phyloP scores from a whole-genome alignment of 2,797 vertebrate species.

The Synaphobranchus kaupii region DNA sequence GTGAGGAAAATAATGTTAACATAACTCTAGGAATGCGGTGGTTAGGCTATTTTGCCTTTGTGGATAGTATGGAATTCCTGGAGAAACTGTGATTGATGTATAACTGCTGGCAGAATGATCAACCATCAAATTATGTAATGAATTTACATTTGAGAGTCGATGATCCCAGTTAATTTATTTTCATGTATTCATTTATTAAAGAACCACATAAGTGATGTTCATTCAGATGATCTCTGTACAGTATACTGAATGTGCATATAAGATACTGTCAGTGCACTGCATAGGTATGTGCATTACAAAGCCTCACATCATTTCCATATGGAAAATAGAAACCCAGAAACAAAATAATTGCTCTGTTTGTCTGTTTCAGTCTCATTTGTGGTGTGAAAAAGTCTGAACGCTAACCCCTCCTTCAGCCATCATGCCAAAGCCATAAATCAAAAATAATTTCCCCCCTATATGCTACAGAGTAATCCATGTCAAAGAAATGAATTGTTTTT shows the following conservation, averaged over 20 bases:
- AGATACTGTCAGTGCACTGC: neutral
- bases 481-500: constrained; percentile 29
- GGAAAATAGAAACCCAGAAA: constrained; percentile 14
- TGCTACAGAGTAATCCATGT: constrained; percentile 11
- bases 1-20: neutral
- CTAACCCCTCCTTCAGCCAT: constrained; percentile 10
- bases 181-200: neutral
- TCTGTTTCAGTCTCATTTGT: constrained; percentile 19
- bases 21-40: neutral
- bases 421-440: constrained; percentile 30
- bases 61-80: neutral
- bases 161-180: neutral
- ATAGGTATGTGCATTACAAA: neutral
- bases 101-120: neutral
- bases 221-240: neutral
- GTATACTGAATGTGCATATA: neutral
- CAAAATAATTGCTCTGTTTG: constrained; percentile 14
- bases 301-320: constrained; percentile 20
- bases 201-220: constrained; percentile 12
- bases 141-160: neutral
- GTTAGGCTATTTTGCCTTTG: constrained; percentile 2
- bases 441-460: constrained; percentile 8
- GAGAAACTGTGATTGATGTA: neutral
- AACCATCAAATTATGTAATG: neutral
- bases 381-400: constrained; percentile 12